Base-by-base conservation (phyloP, 2,113 vertebrate species). In the Cyprinodon brontotheroides region DNA sequence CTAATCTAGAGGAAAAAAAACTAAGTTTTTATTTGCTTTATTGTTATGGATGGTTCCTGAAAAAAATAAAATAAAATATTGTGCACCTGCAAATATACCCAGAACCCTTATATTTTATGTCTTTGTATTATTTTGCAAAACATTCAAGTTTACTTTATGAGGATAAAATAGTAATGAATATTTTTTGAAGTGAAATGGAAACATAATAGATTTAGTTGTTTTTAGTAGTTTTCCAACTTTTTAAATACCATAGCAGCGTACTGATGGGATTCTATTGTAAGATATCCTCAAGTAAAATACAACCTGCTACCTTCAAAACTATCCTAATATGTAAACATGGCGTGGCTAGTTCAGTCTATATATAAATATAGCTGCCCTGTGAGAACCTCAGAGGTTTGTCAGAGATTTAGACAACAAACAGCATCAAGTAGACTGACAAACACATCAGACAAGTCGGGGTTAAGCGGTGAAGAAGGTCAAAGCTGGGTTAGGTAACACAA, bases 1-100 rank as follows among this genome's bases (percentile, higher is more conserved):
- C 1, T 79, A 75, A 81, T n/a, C n/a, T n/a, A n/a, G n/a, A n/a
- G n/a, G 12, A 38, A 67, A 61, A 48, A 75, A 80, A 77, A 83
- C 82, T 87, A 12, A 70, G 67, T 63, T 29, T 29, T 20, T 61
- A 61, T 39, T 59, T 29, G 29, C 29, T 29, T 29, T 29, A 29
- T 29, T 53, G 14, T 50, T 0, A 53, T 53, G 15, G 48, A 5
- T 53, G 15, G 48, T 53, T 15, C 17, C 17, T 15, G 15, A 50
- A 29, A 29, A 29, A 29, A 29, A 29, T 29, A 29, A 29, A 29
- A 29, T 6, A 50, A n/a, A n/a, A n/a, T n/a, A n/a, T n/a, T n/a
- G n/a, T n/a, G n/a, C n/a, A n/a, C n/a, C n/a, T n/a, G 47, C 12
- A 50, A 50, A 50, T 5, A 41, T 41, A 20, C 17, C 17, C 15